phyloP scores from a whole-genome alignment of 1,140 invertebrate species.

The Atta texana region DNA sequence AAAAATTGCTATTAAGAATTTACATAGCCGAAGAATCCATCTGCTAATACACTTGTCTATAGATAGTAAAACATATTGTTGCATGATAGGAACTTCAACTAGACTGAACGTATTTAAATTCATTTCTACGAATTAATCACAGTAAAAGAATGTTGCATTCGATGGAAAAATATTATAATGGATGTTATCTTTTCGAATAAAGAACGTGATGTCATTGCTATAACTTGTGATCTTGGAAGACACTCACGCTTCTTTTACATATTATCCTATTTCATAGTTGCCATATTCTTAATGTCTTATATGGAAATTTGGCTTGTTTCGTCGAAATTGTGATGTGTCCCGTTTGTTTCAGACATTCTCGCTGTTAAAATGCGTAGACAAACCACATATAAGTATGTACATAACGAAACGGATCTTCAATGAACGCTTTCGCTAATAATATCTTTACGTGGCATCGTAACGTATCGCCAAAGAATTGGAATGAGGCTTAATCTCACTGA shows the following conservation, averaged over 20 bases:
- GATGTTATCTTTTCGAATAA: neutral
- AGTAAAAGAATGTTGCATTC: constrained; percentile 21
- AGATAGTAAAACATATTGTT: constrained; percentile 23
- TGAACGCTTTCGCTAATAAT: constrained; percentile 39
- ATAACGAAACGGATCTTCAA: constrained; percentile 60
- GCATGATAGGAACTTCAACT: constrained; percentile 1
- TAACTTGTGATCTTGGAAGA: constrained; percentile 42
- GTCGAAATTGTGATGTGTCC: constrained; percentile 50
- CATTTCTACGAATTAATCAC: constrained; percentile 44
- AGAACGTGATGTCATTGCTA: constrained; percentile 17
- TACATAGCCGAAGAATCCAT: neutral
- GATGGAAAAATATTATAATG: constrained; percentile 12
- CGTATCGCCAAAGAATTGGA: constrained; percentile 51
- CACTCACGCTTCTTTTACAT: neutral
- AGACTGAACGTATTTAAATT: constrained; percentile 10
- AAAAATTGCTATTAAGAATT: constrained; percentile 30
- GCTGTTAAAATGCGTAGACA: constrained; percentile 51
- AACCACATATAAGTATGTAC: constrained; percentile 70
- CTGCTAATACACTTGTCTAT: constrained; percentile 3
- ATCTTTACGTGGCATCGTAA: constrained; percentile 34
- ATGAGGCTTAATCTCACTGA: constrained; percentile 50
- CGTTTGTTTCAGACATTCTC: constrained; percentile 52
- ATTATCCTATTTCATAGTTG: constrained; percentile 7
- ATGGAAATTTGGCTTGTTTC: constrained; percentile 6
- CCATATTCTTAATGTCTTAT: neutral